Base-by-base conservation (phyloP, 2,113 vertebrate genomes). In the Theristicus caerulescens region DNA sequence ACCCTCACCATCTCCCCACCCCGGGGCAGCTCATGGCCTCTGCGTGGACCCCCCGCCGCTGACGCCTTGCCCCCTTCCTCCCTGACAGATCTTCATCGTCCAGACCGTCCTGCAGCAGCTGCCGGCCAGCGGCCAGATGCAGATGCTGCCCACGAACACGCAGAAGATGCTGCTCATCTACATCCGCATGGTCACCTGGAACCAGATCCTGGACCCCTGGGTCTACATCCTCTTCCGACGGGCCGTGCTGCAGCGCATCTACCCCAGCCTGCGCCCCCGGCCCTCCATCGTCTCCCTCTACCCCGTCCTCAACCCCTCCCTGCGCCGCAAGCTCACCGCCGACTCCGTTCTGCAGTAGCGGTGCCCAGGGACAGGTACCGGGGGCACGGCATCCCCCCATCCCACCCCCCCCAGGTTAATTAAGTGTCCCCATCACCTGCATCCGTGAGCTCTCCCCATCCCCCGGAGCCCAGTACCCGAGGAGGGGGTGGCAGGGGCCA, bases 141-240 rank as follows among this genome's bases (percentile, higher is more conserved):
- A 18, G 18, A 49, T 85, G 66, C 96, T 98, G 82, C 79, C 96
- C 3, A n/a, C 2, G 0, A 34, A 88, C 54, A 97, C 94, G 0
- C 98, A 98, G 89, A 70, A 69, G 38, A 88, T 97, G 83, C 98
- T 99, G 62, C 96, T 99, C 52, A 98, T 99, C 47, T 99, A 98
- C 95, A 76, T 99, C 74, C 99, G 99, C 10, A 98, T 99, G 86
- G 99, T 99, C 85, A 99, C 99, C 12, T 99, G 99, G 98, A 99
- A 99, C 97, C 99, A 99, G 98, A 99, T 99, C 97, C 97, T 99
- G 57, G 99, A 99, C 92, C 99, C 99, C 38, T 99, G 99, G 99
- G 99, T 99, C 22, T 99, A 99, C 96, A 99, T 99, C 97, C 97
- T 99, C 16, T 99, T 99, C 96, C 99, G 99, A 2, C 97, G 99